phyloP scores from a whole-genome alignment of 2,113 vertebrate species.

The Onychorhynchus coronatus region DNA sequence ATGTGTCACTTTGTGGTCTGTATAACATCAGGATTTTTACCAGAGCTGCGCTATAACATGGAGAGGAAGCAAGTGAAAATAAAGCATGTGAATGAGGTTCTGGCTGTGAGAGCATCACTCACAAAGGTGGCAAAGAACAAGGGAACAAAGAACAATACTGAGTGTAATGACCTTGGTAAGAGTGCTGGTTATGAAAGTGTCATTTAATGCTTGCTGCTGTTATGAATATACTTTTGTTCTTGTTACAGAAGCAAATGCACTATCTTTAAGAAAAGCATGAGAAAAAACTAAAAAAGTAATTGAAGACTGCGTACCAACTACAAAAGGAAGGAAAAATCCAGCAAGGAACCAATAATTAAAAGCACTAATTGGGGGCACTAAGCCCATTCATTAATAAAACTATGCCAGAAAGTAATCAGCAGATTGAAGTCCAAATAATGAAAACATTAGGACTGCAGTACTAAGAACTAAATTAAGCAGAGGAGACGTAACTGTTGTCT shows the following conservation, averaged over 20 bases:
- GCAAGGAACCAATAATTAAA: constrained; percentile 46
- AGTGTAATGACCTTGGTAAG: neutral
- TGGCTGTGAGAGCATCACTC: neutral
- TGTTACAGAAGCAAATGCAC: neutral
- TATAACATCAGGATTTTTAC: neutral
- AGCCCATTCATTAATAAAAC: constrained; percentile 6
- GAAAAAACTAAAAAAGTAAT: neutral
- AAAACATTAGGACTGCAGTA: constrained; percentile 30
- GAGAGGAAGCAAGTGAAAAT: neutral
- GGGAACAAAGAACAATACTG: neutral
- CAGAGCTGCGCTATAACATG: neutral
- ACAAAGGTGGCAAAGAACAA: neutral
- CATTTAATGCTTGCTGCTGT: neutral
- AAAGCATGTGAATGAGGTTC: neutral
- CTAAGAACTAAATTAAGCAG: neutral
- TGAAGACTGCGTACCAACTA: neutral
- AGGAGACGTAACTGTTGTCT: neutral
- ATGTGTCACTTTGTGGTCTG: neutral
- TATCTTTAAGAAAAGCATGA: neutral
- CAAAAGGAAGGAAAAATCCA: neutral
- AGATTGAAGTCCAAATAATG: constrained; percentile 50
- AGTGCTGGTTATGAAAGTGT: neutral
- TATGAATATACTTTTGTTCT: neutral
- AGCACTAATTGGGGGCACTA: constrained; percentile 17
- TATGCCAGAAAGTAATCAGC: neutral